Evolutionary conservation across 2,113 vertebrate genomes (phyloP), one percentile per base, ranked within the genome.

Genomic region (Astatoreochromis straeleni): DNA sequence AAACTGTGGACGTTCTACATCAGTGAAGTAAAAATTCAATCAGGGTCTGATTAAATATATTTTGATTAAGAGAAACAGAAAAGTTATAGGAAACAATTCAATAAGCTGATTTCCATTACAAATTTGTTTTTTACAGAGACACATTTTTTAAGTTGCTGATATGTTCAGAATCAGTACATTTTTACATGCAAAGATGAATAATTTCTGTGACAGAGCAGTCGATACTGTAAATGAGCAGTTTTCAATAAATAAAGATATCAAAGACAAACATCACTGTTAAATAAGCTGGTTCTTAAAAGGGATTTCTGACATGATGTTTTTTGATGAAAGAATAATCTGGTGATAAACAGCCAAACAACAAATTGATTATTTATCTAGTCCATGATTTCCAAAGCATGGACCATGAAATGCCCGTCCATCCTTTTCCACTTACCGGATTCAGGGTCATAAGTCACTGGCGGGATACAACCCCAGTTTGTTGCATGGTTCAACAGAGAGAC

Each of bases 41-140:
- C 55, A 58, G 4, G 13, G 24, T 45, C 40, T 47, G 40, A 73
- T 29, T 26, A 1, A 17, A 45, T 45, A 10, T 45, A 26, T 73
- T 73, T 24, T 26, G 38, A 73, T 17, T 45, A 73, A 42, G n/a
- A 45, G 5, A 26, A 45, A 45, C 8, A 45, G 65, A 73, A 73
- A 16, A 4, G 0, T 0, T 26, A 26, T 26, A 26, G 26, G 26
- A 26, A 26, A 26, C 26, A 26, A 26, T 26, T 73, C 13, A 26
- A 10, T 26, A 21, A 42, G 38, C 65, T 42, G 65, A 70, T 70
- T 70, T 70, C 35, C n/a, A 42, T 21, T 63, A 63, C 19, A 21
- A 24, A 8, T 0, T 2, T 21, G 11, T 70, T 42, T 68, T n/a
- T 8, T 0, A 38, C 38, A 7, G 19, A 5, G 11, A 21, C 17